Percentiles rank a stretch among this genome's conserved stretches.
phyloP scores from a whole-genome alignment of 2,888 invertebrate genomes.

The Desoria tigrina region DNA sequence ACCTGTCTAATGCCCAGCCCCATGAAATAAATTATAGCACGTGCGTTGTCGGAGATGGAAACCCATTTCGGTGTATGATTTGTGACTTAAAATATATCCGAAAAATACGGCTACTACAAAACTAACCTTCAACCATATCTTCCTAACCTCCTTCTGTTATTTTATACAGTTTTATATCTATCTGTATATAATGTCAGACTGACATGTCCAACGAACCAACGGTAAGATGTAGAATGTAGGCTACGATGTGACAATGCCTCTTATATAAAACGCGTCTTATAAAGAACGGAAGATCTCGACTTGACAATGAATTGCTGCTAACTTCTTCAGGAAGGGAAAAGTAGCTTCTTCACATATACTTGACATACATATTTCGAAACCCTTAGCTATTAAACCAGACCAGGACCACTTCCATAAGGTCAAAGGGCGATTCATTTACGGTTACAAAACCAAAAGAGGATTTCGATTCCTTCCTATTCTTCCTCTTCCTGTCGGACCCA shows the following conservation, averaged over 20 bases:
- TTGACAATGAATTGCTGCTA: no score
- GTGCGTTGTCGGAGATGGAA: conserved; percentile 33
- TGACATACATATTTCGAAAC: neutral
- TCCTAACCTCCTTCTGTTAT: no score
- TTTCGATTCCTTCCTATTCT: neutral
- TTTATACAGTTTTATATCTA: no score
- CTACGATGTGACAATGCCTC: no score
- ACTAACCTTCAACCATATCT: neutral
- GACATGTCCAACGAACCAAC: neutral
- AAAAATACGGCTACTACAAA: neutral
- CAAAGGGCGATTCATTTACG: neutral
- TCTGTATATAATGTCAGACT: no score
- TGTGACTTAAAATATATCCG: conserved; percentile 19
- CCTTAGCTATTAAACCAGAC: neutral
- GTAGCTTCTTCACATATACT: neutral
- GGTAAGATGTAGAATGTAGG: neutral
- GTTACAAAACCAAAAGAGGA: neutral
- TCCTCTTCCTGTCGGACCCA: neutral
- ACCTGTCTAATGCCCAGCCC: conserved; percentile 8
- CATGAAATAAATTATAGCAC: conserved; percentile 37
- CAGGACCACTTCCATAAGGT: no score
- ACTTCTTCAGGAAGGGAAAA: no score
- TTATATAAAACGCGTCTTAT: no score
- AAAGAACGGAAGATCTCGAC: no score
- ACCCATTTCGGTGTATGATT: conserved; percentile 35